Evolutionary conservation across 2,888 invertebrate genomes (phyloP), one percentile per base, ranked within the genome.

Genomic region (Desoria tigrina): DNA sequence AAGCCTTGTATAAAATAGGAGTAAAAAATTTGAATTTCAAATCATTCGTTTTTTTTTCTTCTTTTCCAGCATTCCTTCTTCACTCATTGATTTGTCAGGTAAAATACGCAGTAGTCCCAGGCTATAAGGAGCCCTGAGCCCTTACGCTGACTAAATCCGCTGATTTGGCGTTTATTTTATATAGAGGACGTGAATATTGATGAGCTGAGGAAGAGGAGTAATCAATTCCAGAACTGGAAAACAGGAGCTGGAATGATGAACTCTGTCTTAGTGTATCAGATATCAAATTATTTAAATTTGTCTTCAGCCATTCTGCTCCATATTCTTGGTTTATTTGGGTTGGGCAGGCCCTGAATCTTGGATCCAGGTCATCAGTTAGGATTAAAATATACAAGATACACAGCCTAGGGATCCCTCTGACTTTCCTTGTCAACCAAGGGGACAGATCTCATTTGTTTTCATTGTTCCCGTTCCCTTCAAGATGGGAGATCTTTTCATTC

Each of bases 11-110:
- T 23, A 51, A 51, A 23, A 51, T 55, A 27, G 26, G 55, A 57
- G 42, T n/a, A 39, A 42, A 7, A 57, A 57, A 57, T 57, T 57
- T 57, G 42, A 57, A 39, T 23, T 57, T 57, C 42, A 57, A 57
- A 57, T 57, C 32, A 6, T 32, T 24, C 57, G 42, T 3, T 39
- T 57, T 32, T 23, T 42, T 55, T 55, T 32, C 26, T n/a, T n/a
- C n/a, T n/a, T n/a, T 24, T 32, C 51, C 21, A 18, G 21, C 4
- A 51, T 23, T 51, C 51, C 32, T 55, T 37, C 26, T 51, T 24
- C 7, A 18, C 4, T 24, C 49, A 49, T 11, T 18, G 49, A 16
- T 21, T 16, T 49, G n/a, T n/a, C n/a, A n/a, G n/a, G n/a, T n/a
- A n/a, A n/a, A n/a, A n/a, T n/a, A n/a, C 32, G 32, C 32, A 32